phyloP scores from a whole-genome alignment of 1,140 invertebrate species.

The Chymomyza costata region DNA sequence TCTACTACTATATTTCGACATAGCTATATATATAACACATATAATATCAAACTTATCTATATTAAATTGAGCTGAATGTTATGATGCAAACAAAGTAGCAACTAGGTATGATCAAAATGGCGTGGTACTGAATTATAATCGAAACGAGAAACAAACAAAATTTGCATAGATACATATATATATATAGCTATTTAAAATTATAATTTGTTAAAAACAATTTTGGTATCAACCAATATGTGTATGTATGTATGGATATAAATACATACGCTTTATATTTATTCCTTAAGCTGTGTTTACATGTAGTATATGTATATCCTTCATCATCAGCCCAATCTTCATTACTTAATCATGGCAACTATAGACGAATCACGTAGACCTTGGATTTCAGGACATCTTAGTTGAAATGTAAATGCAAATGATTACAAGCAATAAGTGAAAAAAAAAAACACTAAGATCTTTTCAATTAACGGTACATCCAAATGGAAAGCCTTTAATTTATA shows the following conservation, averaged over 20 bases:
- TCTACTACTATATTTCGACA: constrained; percentile 27
- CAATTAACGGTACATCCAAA: too few species aligned
- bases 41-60: constrained; percentile 18
- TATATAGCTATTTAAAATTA: constrained; percentile 16
- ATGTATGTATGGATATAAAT: too few species aligned
- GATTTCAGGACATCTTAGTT: too few species aligned
- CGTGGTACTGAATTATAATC: neutral
- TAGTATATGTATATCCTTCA: constrained; percentile 12
- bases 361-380: too few species aligned
- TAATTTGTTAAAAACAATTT: constrained; percentile 34
- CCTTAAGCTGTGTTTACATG: constrained; percentile 11
- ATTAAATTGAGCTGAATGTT: neutral
- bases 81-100: too few species aligned
- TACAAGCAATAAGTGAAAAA: too few species aligned
- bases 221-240: constrained; percentile 36
- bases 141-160: constrained; percentile 21
- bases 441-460: too few species aligned
- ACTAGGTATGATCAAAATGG: too few species aligned
- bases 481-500: too few species aligned
- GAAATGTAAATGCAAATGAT: too few species aligned
- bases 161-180: constrained; percentile 18
- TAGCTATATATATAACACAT: constrained; percentile 35
- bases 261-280: constrained; percentile 38
- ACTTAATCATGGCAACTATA: too few species aligned
- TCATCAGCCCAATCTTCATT: too few species aligned